Evolutionary conservation across 2,113 vertebrate genomes (phyloP).

Genomic region (Antechinus flavipes): DNA sequence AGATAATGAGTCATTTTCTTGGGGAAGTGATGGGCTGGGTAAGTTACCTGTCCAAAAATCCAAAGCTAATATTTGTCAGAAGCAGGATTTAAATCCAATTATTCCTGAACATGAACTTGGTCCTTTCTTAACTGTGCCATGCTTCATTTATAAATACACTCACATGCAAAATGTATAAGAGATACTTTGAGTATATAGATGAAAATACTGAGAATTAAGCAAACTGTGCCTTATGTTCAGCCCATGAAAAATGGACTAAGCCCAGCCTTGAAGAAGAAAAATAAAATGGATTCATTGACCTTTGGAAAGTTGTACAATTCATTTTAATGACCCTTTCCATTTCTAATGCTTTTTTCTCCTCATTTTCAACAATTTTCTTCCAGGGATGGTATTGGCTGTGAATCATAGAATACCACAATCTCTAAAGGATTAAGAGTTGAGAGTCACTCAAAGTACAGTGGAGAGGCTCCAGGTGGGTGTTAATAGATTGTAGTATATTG

Average conservation of each 20-base stretch:
- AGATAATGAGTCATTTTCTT: background rate
- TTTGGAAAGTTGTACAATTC: background rate
- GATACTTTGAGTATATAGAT: background rate
- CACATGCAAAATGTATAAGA: background rate
- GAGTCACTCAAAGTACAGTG: background rate
- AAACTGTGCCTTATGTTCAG: background rate
- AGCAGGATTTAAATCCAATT: background rate
- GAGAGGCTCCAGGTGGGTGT: background rate
- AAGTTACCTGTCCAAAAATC: background rate
- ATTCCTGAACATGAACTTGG: background rate
- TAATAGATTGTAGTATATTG: background rate
- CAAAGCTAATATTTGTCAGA: background rate
- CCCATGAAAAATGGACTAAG: background rate
- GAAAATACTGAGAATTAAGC: background rate
- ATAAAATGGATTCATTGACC: background rate
- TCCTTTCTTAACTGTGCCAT: background rate
- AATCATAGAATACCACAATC: background rate
- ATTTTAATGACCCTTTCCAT: background rate
- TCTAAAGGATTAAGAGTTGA: background rate
- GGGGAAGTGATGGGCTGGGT: background rate
- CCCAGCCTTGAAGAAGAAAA: background rate
- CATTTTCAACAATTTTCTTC: background rate
- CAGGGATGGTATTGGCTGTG: background rate
- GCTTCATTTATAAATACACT: background rate
- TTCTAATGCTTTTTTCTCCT: background rate